A percentile compares a stretch with the other conserved stretches of the same genome.
These are phyloP conservation scores for Alexandromys fortis DNA, from an alignment of 2,113 vertebrate species.

Conservation along the genomic window DNA sequence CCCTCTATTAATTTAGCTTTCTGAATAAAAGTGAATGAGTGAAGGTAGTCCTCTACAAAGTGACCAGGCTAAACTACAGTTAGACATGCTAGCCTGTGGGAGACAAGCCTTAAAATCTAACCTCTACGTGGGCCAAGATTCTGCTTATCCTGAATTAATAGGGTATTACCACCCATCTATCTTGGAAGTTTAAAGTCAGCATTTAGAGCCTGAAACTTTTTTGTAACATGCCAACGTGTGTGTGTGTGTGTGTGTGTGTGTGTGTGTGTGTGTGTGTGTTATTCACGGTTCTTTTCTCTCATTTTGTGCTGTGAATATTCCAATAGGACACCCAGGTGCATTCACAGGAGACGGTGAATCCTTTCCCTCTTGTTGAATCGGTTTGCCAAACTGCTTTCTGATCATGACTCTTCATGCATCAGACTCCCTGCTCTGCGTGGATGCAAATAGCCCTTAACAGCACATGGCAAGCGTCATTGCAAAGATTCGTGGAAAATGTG, in stretches of 20 bases:
- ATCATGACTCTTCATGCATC: neutral
- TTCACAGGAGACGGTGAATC: neutral
- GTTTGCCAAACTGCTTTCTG: constrained; percentile 61
- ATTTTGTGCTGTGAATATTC: constrained; percentile 44
- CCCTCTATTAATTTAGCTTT: neutral
- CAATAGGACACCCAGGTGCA: neutral
- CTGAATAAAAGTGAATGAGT: neutral
- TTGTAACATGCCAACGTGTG: neutral
- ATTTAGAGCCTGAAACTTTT: neutral
- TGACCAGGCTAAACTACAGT: neutral
- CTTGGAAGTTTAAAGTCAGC: neutral
- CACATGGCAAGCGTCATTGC: neutral
- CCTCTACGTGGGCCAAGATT: neutral
- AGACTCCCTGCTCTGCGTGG: neutral
- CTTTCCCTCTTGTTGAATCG: constrained; percentile 28
- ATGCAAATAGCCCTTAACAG: neutral
- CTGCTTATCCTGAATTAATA: constrained; percentile 6
- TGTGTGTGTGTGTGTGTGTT: neutral
- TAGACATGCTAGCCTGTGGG: neutral
- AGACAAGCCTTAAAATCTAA: neutral
- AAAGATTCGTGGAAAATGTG: neutral
- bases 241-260: neutral
- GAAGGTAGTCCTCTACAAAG: neutral
- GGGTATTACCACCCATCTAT: neutral
- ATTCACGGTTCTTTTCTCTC: neutral